phyloP scores from a whole-genome alignment of 2,888 invertebrate species.

The Gisinianus flammeolus region DNA sequence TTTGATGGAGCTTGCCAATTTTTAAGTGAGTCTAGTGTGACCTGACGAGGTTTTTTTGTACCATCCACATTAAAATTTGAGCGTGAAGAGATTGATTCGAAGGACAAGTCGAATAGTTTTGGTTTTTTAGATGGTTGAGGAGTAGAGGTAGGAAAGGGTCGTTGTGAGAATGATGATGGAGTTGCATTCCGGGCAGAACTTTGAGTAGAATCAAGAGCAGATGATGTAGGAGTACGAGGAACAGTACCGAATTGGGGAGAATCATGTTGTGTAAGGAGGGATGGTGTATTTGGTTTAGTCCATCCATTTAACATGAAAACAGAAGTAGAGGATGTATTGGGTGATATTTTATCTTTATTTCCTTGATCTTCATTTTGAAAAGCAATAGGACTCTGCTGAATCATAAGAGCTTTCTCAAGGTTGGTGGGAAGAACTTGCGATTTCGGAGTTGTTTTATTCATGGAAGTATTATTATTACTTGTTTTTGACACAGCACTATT shows the following conservation, averaged over 20 bases:
- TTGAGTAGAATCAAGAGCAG: too few species aligned
- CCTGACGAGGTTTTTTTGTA: background rate
- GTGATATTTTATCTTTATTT: background rate
- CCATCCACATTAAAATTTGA: background rate
- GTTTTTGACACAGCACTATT: background rate
- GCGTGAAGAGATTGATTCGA: background rate
- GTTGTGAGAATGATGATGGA: too few species aligned
- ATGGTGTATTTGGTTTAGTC: background rate
- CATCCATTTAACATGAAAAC: background rate
- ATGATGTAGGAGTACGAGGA: too few species aligned
- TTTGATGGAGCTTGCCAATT: slow-evolving; percentile 5
- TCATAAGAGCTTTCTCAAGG: too few species aligned
- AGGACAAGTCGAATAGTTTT: background rate
- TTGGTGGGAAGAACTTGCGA: too few species aligned
- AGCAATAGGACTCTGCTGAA: too few species aligned
- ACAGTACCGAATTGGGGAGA: background rate
- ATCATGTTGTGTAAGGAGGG: background rate
- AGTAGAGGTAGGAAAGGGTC: background rate
- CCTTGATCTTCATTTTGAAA: too few species aligned
- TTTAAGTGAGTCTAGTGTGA: slow-evolving; percentile 9
- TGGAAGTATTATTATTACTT: background rate
- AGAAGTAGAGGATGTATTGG: background rate
- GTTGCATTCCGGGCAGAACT: too few species aligned
- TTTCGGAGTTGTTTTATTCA: too few species aligned
- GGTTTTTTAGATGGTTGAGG: background rate